Percentiles rank a stretch among this genome's conserved stretches.
These are phyloP conservation scores for Epiblema foenella DNA, from an alignment of 2,888 invertebrate genomes.

Conservation along the genomic window DNA sequence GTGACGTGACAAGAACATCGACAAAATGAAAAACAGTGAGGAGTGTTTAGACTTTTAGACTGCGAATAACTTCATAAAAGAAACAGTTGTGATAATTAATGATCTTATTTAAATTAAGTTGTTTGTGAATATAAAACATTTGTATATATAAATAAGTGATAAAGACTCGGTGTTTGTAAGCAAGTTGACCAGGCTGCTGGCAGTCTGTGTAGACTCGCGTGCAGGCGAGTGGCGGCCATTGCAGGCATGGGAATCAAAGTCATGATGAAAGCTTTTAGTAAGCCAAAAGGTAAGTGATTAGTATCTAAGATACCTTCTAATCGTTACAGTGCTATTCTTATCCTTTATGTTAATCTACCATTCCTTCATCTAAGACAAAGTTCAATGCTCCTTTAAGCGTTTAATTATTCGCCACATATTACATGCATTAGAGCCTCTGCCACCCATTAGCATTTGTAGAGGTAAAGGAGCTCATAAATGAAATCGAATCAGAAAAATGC, in stretches of 20 bases:
- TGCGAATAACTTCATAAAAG: conserved; percentile 50
- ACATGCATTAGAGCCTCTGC: no score
- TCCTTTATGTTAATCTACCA: neutral
- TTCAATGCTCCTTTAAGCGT: neutral
- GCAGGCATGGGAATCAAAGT: conserved; percentile 94
- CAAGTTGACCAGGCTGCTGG: conserved; percentile 54
- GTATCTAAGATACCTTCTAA: neutral
- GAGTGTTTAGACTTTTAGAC: conserved; percentile 77
- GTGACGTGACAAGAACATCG: conserved; percentile 70
- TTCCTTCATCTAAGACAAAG: neutral
- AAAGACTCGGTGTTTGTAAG: conserved; percentile 53
- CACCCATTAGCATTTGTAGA: neutral
- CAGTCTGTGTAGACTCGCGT: conserved; percentile 66
- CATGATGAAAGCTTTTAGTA: conserved; percentile 94
- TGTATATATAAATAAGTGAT: conserved; percentile 48
- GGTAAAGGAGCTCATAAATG: neutral
- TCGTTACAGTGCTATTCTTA: neutral
- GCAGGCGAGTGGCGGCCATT: conserved; percentile 75
- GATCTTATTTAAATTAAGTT: conserved; percentile 71
- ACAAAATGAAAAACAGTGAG: conserved; percentile 84
- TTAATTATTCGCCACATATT: neutral
- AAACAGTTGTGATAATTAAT: conserved; percentile 79
- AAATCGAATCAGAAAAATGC: neutral
- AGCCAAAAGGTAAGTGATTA: conserved; percentile 89
- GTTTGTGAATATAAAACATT: conserved; percentile 50